Evolutionary conservation across 2,888 invertebrate genomes (phyloP), one percentile per base, ranked within the genome.

Genomic region (Macrophya alboannulata): DNA sequence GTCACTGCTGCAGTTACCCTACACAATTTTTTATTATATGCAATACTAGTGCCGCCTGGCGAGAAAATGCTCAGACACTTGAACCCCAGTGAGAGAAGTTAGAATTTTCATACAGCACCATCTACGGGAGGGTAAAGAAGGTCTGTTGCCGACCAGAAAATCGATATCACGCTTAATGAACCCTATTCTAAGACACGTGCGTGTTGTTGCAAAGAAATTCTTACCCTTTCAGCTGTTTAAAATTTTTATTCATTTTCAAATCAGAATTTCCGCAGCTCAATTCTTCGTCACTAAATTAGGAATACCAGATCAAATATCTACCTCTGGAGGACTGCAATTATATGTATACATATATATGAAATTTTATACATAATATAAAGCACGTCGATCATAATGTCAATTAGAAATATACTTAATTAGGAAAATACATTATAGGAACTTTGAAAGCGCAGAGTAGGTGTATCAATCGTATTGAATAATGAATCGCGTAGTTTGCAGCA

Each of bases 71-170:
- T 48, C 68, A 83, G 43, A 81, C 81, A 15, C 15, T 62, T 81
- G 37, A 62, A 48, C 68, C 51, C 81, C 68, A 6, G 65, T 45
- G 3, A 65, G 83, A 25, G 31, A 37, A 83, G 65, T 31, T 48
- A 86, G 88, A 90, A 90, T 15, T 10, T 40, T 31, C 31, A 25
- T 1, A 83, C 86, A 86, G 87, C 89, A 89, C 88, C 91, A 91
- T 88, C 91, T 88, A 43, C 15, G 88, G 83, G 10, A 62, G 87
- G 88, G 87, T 84, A 21, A 76, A 4, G n/a, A 68, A 90, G 90
- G 85, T 87, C 72, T 51, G 81, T 81, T 15, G 62, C n/a, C 81
- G 81, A 59, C 59, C 4, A 81, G 21, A 81, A 62, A 81, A 81
- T 81, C 81, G 81, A 81, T 81, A 62, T 43, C 21, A n/a, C 51